These are phyloP conservation scores for Simalia tracyae DNA, from an alignment of 2,797 vertebrate genomes.

Conservation along the genomic window DNA sequence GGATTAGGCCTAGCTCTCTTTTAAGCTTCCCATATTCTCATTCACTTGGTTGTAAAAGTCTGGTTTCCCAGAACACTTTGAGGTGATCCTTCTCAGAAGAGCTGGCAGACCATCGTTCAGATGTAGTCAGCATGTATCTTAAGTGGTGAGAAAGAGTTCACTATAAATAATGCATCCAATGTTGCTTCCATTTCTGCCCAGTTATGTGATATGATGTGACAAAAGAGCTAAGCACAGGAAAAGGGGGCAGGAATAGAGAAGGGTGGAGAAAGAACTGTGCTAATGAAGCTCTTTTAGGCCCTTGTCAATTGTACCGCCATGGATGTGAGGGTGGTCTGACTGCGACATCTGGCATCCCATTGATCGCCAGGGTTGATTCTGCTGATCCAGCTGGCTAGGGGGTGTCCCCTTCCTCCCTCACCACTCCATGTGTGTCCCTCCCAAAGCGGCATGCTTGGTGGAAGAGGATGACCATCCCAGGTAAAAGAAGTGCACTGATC, in stretches of 20 bases:
- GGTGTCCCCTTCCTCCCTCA: too few species aligned
- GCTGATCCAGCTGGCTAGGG: too few species aligned
- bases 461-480: too few species aligned
- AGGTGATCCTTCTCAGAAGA: not conserved
- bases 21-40: not conserved
- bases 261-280: not conserved
- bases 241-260: not conserved
- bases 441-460: too few species aligned
- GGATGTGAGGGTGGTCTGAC: too few species aligned
- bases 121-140: not conserved
- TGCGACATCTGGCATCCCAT: too few species aligned
- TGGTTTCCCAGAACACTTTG: not conserved
- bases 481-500: too few species aligned
- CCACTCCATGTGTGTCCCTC: too few species aligned
- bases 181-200: not conserved
- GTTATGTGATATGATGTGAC: not conserved
- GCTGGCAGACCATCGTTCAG: not conserved
- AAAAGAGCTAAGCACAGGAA: slow-evolving; percentile 3
- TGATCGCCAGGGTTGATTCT: too few species aligned
- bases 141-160: not conserved
- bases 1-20: not conserved
- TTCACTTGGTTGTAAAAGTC: not conserved
- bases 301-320: not conserved
- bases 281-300: slow-evolving; percentile 3
- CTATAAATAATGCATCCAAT: slow-evolving; percentile 22